Percentiles rank a stretch among this genome's conserved stretches.
Conservation (phyloP, 2,113 vertebrate species). For the Ursus arctos region DNA sequence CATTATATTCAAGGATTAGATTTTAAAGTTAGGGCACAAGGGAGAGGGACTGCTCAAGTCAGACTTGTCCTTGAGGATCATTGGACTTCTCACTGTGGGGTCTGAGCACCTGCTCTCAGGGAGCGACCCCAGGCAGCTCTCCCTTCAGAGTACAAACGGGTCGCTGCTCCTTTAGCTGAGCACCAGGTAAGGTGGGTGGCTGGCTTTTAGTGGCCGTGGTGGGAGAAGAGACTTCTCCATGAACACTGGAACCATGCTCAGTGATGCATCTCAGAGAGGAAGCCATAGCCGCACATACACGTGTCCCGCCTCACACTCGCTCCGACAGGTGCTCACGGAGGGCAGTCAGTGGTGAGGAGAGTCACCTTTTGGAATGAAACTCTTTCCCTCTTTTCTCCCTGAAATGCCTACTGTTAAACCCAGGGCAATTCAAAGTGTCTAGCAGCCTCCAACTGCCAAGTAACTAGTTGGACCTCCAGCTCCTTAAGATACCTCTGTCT, state of each 20-base stretch:
- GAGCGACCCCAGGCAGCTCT: neutral
- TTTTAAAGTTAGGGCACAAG: neutral
- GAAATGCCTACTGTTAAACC: neutral
- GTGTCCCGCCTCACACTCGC: fast-evolving
- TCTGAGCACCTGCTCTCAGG: neutral
- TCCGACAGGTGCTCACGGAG: fast-evolving
- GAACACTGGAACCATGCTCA: neutral
- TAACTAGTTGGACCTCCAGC: neutral
- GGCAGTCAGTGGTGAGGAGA: fast-evolving
- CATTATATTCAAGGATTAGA: neutral
- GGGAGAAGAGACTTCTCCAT: neutral
- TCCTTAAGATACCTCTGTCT: neutral
- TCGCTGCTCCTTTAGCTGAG: neutral
- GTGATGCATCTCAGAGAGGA: fast-evolving
- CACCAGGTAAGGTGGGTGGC: neutral
- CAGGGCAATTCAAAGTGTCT: neutral
- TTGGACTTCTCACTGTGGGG: fast-evolving
- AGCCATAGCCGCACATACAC: fast-evolving
- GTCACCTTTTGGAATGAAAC: neutral
- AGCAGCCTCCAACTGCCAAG: neutral
- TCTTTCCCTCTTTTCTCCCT: neutral
- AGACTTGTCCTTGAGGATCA: neutral
- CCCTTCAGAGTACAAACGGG: neutral
- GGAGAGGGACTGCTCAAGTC: no score
- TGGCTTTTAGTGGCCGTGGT: neutral